Evolutionary conservation across 2,113 vertebrate species (phyloP).

Genomic region (Strix aluco): DNA sequence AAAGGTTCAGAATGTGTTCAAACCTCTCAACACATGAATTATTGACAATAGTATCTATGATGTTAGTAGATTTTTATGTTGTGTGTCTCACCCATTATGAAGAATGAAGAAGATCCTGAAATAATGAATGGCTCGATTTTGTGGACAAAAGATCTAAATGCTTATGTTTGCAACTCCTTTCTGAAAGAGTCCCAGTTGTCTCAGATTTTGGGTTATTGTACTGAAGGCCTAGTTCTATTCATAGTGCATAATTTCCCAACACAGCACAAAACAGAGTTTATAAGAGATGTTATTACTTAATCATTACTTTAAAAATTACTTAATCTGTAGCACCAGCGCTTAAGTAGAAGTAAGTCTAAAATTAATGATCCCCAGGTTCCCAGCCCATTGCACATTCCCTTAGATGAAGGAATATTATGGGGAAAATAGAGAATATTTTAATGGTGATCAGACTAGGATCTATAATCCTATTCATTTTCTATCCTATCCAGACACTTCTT

Average conservation of each 20-base stretch:
- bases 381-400: background rate
- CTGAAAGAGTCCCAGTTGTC: background rate
- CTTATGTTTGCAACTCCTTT: background rate
- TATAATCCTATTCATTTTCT: background rate
- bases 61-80: background rate
- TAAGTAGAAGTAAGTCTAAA: background rate
- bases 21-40: background rate
- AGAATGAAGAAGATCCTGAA: background rate
- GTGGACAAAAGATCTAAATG: background rate
- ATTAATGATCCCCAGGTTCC: background rate
- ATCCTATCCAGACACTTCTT: background rate
- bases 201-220: background rate
- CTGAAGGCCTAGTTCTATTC: background rate
- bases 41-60: background rate
- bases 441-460: background rate
- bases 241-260: background rate
- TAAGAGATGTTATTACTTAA: background rate
- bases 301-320: background rate
- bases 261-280: background rate
- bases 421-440: conserved; percentile 37
- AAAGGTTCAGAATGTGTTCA: background rate
- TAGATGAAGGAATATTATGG: background rate
- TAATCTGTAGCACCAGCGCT: background rate
- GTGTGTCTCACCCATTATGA: background rate
- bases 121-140: background rate